Percentiles rank a stretch among this genome's conserved stretches.
phyloP scores from a whole-genome alignment of 2,797 vertebrate species.

The Rhodeus uyekii region DNA sequence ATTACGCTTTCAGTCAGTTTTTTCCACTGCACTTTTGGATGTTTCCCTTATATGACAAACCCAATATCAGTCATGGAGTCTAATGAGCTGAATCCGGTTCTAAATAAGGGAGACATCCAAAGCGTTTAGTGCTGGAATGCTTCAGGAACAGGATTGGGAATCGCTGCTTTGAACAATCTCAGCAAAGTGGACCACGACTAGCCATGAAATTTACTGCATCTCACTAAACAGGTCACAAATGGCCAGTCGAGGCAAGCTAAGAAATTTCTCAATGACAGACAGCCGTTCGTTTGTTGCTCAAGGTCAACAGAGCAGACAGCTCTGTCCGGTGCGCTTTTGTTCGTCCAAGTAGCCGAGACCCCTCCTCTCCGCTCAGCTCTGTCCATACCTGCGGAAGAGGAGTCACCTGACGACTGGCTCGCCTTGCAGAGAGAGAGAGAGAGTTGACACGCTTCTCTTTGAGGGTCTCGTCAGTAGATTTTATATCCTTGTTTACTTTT shows the following conservation, averaged over 20 bases:
- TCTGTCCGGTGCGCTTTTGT: conserved; percentile 79
- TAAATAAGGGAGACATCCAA: neutral
- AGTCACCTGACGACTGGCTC: conserved; percentile 40
- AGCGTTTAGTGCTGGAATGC: neutral
- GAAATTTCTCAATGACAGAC: conserved; percentile 45
- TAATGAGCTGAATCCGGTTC: conserved; percentile 2
- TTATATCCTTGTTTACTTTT: conserved; percentile 68
- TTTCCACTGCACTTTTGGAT: neutral
- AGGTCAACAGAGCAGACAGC: conserved; percentile 76
- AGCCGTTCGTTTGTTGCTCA: conserved; percentile 75
- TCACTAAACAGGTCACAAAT: neutral
- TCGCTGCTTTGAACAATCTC: neutral
- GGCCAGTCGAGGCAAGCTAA: conserved; percentile 58
- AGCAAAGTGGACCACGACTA: neutral
- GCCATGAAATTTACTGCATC: neutral
- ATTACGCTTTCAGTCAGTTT: neutral
- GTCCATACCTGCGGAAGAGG: conserved; percentile 56
- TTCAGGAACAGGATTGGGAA: neutral
- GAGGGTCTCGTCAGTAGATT: conserved; percentile 63
- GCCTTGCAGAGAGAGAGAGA: neutral
- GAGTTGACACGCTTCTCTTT: conserved; percentile 43
- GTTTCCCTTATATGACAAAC: neutral
- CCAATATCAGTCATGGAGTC: neutral
- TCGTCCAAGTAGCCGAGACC: conserved; percentile 56
- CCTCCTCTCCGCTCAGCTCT: conserved; percentile 32